A percentile compares a stretch with the other conserved stretches of the same genome.
Conservation (phyloP, 2,113 vertebrate species). For the Jacana jacana region DNA sequence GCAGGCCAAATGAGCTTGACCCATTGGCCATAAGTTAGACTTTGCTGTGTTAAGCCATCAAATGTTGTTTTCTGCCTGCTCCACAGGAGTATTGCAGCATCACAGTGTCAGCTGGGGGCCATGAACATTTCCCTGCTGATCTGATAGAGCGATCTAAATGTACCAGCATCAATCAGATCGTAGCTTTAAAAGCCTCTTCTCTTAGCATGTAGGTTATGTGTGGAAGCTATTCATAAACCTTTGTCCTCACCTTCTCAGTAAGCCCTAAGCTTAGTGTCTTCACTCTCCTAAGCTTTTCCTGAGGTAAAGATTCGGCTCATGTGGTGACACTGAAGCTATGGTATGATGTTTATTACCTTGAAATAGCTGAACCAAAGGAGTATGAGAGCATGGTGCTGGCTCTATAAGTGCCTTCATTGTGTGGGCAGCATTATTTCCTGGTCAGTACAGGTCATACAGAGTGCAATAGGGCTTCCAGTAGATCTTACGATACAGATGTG, state of each 20-base stretch:
- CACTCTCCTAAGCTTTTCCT: neutral
- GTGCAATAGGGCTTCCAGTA: neutral
- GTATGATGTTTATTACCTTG: neutral
- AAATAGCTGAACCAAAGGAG: neutral
- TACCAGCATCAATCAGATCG: neutral
- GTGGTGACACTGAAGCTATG: neutral
- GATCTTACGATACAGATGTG: neutral
- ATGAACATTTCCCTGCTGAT: neutral
- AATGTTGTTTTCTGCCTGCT: neutral
- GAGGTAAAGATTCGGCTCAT: neutral
- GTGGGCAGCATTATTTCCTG: neutral
- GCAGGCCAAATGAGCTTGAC: neutral
- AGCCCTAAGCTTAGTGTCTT: neutral
- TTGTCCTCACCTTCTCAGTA: neutral
- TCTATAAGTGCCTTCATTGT: neutral
- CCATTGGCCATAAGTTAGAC: neutral
- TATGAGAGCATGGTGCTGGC: neutral
- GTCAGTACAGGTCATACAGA: neutral
- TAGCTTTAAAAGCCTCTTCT: neutral
- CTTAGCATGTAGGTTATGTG: neutral
- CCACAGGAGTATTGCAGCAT: neutral
- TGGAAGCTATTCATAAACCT: neutral
- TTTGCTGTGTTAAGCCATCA: neutral
- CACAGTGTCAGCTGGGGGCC: neutral
- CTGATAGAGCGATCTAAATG: neutral